These are phyloP conservation scores for Tachysurus fulvidraco DNA, from an alignment of 2,113 vertebrate species.

Conservation along the genomic window DNA sequence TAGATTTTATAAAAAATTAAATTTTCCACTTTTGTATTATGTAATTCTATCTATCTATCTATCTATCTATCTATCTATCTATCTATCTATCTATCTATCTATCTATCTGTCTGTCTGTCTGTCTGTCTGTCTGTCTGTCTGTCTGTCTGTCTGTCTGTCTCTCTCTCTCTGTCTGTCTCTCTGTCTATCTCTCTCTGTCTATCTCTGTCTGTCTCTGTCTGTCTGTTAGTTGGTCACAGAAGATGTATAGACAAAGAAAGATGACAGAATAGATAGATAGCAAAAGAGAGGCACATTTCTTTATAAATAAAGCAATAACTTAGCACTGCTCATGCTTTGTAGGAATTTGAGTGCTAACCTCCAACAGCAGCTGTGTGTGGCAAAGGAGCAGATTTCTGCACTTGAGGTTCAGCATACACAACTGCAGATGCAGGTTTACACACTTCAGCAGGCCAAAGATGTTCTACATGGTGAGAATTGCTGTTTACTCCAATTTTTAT, in stretches of 20 bases:
- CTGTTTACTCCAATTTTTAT: background rate
- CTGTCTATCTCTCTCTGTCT: too few species aligned
- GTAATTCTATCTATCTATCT: background rate
- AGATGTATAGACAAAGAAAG: background rate
- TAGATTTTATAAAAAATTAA: background rate
- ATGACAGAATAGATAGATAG: background rate
- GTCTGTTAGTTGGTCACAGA: too few species aligned
- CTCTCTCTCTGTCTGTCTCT: background rate
- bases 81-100: too few species aligned
- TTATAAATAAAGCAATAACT: background rate
- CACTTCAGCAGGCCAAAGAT: constrained; percentile 76
- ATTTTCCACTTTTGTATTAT: background rate
- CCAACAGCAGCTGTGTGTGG: constrained; percentile 74
- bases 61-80: too few species aligned
- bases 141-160: background rate
- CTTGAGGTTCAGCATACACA: constrained; percentile 73
- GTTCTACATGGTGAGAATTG: constrained; percentile 76
- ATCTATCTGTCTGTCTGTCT: too few species aligned
- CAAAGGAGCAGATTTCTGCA: constrained; percentile 72
- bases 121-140: too few species aligned
- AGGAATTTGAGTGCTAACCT: constrained; percentile 74
- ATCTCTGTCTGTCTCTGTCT: too few species aligned
- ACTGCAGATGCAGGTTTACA: constrained; percentile 72
- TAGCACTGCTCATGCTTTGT: background rate
- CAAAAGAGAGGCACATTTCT: background rate